phyloP scores from a whole-genome alignment of 2,888 invertebrate genomes.

The Zootermopsis nevadensis region DNA sequence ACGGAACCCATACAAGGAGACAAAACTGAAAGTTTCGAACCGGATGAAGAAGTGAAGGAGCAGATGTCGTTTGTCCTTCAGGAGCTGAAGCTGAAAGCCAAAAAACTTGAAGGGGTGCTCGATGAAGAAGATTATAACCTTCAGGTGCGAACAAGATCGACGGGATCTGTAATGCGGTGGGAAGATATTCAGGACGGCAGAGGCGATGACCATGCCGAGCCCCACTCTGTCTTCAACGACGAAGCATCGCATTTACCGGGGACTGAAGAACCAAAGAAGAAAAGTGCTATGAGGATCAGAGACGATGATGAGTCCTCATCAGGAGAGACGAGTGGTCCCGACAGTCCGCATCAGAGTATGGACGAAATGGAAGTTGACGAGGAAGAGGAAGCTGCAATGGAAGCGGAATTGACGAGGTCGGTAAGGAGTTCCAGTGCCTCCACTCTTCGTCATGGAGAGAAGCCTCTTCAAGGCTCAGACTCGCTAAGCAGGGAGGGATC shows the following conservation, averaged over 20 bases:
- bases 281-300: conserved; percentile 38
- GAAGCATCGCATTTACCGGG: neutral
- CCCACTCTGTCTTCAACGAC: neutral
- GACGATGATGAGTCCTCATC: conserved; percentile 72
- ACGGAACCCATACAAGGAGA: conserved; percentile 66
- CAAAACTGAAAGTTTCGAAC: conserved; percentile 64
- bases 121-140: conserved; percentile 61
- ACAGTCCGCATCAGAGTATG: conserved; percentile 82
- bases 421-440: conserved; percentile 64
- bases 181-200: conserved; percentile 56
- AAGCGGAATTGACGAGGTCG: conserved; percentile 57
- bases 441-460: conserved; percentile 59
- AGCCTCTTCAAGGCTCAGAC: conserved; percentile 60
- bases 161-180: conserved; percentile 44
- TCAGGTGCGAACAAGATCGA: conserved; percentile 42
- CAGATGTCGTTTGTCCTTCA: conserved; percentile 83
- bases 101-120: conserved; percentile 61
- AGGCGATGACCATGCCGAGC: conserved; percentile 44
- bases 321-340: conserved; percentile 90
- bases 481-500: conserved; percentile 62
- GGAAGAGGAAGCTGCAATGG: conserved; percentile 51
- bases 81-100: conserved; percentile 79
- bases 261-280: conserved; percentile 39
- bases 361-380: conserved; percentile 77
- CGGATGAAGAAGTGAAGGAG: conserved; percentile 78